Conservation (phyloP, 2,113 vertebrate species). For the Phalacrocorax brasilianus region DNA sequence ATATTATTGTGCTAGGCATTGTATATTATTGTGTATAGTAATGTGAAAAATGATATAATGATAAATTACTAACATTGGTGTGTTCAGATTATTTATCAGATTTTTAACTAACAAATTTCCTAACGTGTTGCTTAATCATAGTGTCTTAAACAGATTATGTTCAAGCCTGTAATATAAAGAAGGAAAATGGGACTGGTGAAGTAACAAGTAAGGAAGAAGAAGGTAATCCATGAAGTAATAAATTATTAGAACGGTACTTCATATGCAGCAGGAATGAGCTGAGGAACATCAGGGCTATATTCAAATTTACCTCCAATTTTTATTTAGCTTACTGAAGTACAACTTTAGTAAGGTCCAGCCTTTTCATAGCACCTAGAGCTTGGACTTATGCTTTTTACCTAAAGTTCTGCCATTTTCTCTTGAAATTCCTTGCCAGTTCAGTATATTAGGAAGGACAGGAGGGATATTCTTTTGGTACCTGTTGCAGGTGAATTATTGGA, state of each 20-base stretch:
- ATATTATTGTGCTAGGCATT: neutral
- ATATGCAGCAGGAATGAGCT: neutral
- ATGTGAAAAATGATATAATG: neutral
- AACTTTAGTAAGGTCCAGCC: neutral
- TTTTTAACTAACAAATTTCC: neutral
- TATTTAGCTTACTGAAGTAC: neutral
- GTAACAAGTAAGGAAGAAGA: neutral
- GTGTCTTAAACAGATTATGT: neutral
- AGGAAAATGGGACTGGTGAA: neutral
- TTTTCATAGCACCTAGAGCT: neutral
- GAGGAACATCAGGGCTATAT: neutral
- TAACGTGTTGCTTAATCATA: neutral
- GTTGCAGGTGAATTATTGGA: neutral
- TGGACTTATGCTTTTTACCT: neutral
- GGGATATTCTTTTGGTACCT: neutral
- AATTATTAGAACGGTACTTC: neutral
- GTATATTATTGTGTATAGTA: neutral
- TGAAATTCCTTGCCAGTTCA: neutral
- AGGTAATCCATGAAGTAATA: neutral
- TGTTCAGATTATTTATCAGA: neutral
- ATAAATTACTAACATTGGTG: neutral
- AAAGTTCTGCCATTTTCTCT: neutral
- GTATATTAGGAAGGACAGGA: neutral
- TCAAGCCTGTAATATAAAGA: neutral
- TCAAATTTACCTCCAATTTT: neutral